These are phyloP conservation scores for Luffia ferchaultella DNA, from an alignment of 2,888 invertebrate genomes.

Conservation along the genomic window DNA sequence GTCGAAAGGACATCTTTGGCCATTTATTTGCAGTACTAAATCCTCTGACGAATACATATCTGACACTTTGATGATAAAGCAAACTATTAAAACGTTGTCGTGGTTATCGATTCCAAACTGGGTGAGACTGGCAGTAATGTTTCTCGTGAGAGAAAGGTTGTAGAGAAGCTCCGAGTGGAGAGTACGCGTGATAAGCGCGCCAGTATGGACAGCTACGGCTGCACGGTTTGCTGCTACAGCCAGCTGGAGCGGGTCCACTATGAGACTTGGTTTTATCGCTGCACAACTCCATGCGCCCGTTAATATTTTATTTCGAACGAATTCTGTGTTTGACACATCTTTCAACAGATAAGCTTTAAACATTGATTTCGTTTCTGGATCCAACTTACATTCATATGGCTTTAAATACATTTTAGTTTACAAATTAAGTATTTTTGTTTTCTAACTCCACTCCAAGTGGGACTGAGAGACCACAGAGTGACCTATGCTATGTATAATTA, in stretches of 20 bases:
- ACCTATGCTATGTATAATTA: no score
- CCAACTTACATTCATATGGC: conserved; percentile 38
- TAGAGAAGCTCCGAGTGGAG: conserved; percentile 73
- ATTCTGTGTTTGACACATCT: conserved; percentile 65
- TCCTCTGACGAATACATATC: conserved; percentile 24
- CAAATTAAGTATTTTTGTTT: no score
- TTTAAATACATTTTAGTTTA: conserved; percentile 25
- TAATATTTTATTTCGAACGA: conserved; percentile 62
- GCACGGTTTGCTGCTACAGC: conserved; percentile 75
- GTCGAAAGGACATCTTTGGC: conserved; percentile 54
- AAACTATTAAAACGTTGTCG: conserved; percentile 32
- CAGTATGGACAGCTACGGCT: conserved; percentile 47
- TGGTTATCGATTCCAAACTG: conserved; percentile 68
- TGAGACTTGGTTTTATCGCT: conserved; percentile 66
- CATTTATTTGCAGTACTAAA: conserved; percentile 58
- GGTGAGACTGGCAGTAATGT: conserved; percentile 72
- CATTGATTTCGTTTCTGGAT: conserved; percentile 40
- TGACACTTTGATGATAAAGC: conserved; percentile 30
- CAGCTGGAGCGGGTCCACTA: conserved; percentile 67
- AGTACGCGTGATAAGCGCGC: conserved; percentile 65
- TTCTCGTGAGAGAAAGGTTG: conserved; percentile 73
- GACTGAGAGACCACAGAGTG: no score
- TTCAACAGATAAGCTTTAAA: conserved; percentile 62
- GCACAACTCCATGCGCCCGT: conserved; percentile 67
- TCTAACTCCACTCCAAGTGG: no score